Conservation (phyloP, 1,140 invertebrate genomes). For the Drosophila nebulosa region DNA sequence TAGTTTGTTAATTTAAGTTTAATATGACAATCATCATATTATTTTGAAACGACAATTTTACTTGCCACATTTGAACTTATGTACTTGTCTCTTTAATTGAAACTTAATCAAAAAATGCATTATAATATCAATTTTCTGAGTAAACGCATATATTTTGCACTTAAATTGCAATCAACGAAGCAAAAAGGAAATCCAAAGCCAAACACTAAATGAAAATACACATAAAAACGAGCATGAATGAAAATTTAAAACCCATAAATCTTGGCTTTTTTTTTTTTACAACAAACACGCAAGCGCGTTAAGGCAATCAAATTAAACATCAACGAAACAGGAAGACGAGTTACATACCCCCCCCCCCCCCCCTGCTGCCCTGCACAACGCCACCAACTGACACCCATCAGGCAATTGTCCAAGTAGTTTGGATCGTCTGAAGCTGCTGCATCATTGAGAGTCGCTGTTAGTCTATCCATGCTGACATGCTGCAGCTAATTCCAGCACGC, state of each 20-base stretch:
- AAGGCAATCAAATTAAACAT: constrained; percentile 4
- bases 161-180: constrained; percentile 6
- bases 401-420: neutral
- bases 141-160: neutral
- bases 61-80: no score
- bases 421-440: neutral
- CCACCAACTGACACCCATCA: neutral
- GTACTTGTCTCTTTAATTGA: no score
- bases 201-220: neutral
- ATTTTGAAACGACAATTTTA: no score
- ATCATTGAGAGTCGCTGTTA: neutral
- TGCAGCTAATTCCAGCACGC: neutral
- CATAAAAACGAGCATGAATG: neutral
- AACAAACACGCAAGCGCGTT: neutral
- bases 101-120: neutral
- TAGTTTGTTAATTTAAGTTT: no score
- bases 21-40: no score
- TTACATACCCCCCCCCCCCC: neutral
- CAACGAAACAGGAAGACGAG: neutral
- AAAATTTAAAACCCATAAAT: constrained; percentile 14
- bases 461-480: neutral
- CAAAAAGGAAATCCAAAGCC: neutral
- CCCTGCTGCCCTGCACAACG: no score
- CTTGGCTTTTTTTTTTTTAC: constrained; percentile 7
- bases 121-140: no score